Base-by-base conservation (phyloP, 2,888 invertebrate species). In the Callinectes sapidus region DNA sequence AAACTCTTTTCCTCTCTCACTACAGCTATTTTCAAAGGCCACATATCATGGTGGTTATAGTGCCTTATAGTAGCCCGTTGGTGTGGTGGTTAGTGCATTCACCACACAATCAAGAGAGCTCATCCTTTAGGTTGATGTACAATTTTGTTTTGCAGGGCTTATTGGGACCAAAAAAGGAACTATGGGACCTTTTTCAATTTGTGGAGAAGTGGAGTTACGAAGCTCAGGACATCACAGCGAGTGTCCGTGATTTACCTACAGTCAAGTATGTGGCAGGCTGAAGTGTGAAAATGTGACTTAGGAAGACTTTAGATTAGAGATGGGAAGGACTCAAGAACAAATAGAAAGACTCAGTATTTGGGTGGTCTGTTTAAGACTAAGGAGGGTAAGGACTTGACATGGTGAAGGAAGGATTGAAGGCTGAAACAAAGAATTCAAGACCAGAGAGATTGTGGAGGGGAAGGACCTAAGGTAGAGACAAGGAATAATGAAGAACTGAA, bases 121-220 rank as follows among this genome's bases (percentile, higher is more conserved):
- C 23, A 61, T 61, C n/a, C 8, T 23, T 16, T 18, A 35, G 16
- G 35, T 81, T 81, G 14, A 61, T 42, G 35, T 81, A 39, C 28
- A 87, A n/a, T 28, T 77, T 32, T 88, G 10, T 39, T 88, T 91
- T 93, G 32, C 96, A 98, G 97, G 99, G 99, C 95, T 97, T 99
- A 66, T 97, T 99, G 95, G 98, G 99, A 91, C 98, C 99, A 85
- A 99, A 99, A 95, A 98, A 98, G 96, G 99, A 99, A 96, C 96
- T 99, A 71, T 99, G 99, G 99, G 98, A 98, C 96, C 97, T 99
- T 94, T 96, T 99, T 91, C 99, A 99, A 96, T 97, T 97, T 96
- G 98, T 99, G 61, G 98, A 99, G 95, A 98, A 98, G 95, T 98
- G 97, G 96, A 97, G 98, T 55, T 97, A 98, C 13, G 99, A 99